Percentiles rank a stretch among this genome's conserved stretches.
These are phyloP conservation scores for Rhipidura dahli DNA, from an alignment of 2,113 vertebrate species.

Conservation along the genomic window DNA sequence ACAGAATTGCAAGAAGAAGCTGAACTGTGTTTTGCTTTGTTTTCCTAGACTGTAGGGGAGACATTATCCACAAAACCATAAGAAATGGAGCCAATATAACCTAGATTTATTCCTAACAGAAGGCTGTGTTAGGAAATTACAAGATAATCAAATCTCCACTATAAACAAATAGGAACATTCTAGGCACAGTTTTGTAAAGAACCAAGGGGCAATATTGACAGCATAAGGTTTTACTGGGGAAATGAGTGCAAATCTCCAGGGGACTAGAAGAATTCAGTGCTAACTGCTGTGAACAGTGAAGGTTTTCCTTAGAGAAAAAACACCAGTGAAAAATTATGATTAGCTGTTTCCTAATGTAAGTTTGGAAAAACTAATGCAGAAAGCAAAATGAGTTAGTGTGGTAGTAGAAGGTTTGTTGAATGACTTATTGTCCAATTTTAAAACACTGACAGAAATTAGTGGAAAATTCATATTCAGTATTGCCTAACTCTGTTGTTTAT, in stretches of 20 bases:
- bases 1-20: background rate
- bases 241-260: slow-evolving; percentile 50
- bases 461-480: background rate
- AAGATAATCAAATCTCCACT: slow-evolving; percentile 34
- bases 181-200: slow-evolving; percentile 9
- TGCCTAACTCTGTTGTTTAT: background rate
- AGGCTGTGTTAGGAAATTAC: slow-evolving; percentile 38
- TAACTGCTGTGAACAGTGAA: slow-evolving; percentile 1
- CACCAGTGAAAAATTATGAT: slow-evolving; percentile 7
- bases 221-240: slow-evolving; percentile 7
- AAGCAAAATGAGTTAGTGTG: background rate
- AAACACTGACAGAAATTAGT: slow-evolving; percentile 20
- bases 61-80: slow-evolving; percentile 15
- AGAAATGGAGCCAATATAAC: slow-evolving; percentile 32
- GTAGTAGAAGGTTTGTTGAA: background rate
- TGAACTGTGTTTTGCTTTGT: background rate
- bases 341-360: background rate
- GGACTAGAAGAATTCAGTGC: background rate
- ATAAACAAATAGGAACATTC: slow-evolving; percentile 24
- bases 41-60: slow-evolving; percentile 29
- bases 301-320: slow-evolving; percentile 29
- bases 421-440: background rate
- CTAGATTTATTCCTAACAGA: slow-evolving; percentile 45
- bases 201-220: slow-evolving; percentile 18
- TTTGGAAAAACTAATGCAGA: background rate